These are phyloP conservation scores for Drosophila subsilvestris DNA, from an alignment of 2,888 invertebrate genomes.

Conservation along the genomic window DNA sequence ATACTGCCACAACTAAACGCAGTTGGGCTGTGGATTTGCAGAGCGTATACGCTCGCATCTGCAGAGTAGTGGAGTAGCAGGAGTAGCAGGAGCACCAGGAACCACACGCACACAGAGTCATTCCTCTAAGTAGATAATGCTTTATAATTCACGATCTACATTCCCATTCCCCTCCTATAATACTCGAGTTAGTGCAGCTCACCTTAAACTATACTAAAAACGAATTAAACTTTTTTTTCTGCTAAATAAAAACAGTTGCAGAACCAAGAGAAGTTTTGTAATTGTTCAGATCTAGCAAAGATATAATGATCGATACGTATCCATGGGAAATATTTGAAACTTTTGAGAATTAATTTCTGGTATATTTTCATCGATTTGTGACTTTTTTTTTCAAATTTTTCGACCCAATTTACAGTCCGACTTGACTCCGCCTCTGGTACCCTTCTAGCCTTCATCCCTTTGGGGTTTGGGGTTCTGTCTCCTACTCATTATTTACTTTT, in stretches of 20 bases:
- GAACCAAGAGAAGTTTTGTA: neutral
- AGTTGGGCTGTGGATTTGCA: constrained; percentile 45
- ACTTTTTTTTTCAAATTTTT: neutral
- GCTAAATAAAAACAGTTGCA: neutral
- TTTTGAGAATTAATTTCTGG: neutral
- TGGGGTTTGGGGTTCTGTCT: neutral
- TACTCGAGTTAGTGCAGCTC: neutral
- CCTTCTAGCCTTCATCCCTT: neutral
- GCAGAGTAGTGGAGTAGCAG: constrained; percentile 4
- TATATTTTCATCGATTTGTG: neutral
- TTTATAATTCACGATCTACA: constrained; percentile 17
- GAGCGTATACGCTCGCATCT: constrained; percentile 27
- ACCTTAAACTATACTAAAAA: neutral
- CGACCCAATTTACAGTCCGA: neutral
- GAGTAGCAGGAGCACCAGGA: neutral
- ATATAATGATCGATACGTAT: too few species aligned
- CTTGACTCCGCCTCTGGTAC: neutral
- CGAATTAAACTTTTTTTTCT: neutral
- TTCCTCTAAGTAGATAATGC: constrained; percentile 25
- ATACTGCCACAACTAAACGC: constrained; percentile 53
- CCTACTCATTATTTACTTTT: constrained; percentile 40
- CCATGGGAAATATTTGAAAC: too few species aligned
- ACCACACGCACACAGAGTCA: constrained; percentile 30
- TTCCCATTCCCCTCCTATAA: constrained; percentile 3
- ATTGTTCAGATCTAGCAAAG: neutral